Conservation (phyloP, 2,797 vertebrate species). For the Poeciliopsis gracilis region DNA sequence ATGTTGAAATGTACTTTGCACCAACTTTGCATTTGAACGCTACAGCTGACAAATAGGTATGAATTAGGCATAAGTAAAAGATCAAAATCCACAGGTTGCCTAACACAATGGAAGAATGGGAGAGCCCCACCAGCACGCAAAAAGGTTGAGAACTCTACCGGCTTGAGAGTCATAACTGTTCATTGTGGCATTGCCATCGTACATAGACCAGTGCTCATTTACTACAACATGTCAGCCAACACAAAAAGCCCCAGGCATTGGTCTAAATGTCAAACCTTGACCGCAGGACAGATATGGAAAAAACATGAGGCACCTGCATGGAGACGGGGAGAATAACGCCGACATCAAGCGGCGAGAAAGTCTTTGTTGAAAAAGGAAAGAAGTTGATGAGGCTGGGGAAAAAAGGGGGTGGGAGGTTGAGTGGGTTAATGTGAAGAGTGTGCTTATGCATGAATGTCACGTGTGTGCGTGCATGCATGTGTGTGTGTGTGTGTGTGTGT, state of each 20-base stretch:
- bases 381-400: slow-evolving; percentile 39
- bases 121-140: slow-evolving; percentile 3
- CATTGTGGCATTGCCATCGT: slow-evolving; percentile 24
- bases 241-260: slow-evolving; percentile 16
- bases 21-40: not conserved
- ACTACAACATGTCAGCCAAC: slow-evolving; percentile 32
- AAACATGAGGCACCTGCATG: slow-evolving; percentile 60
- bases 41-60: not conserved
- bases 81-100: not conserved
- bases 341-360: slow-evolving; percentile 48
- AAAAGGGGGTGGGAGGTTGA: slow-evolving; percentile 51
- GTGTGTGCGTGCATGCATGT: slow-evolving; percentile 36
- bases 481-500: slow-evolving; percentile 47
- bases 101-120: not conserved
- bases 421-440: slow-evolving; percentile 67
- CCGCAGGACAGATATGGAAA: slow-evolving; percentile 37
- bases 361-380: slow-evolving; percentile 54
- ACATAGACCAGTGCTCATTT: slow-evolving; percentile 21
- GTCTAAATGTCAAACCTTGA: slow-evolving; percentile 51
- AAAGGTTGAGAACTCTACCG: slow-evolving; percentile 24
- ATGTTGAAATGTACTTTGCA: not conserved
- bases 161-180: slow-evolving; percentile 17
- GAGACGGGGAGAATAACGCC: slow-evolving; percentile 37
- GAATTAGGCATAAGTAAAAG: not conserved
- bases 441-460: slow-evolving; percentile 69